A percentile compares a stretch with the other conserved stretches of the same genome.
These are phyloP conservation scores for Lordiphosa clarofinis DNA, from an alignment of 1,140 invertebrate species.

Conservation along the genomic window DNA sequence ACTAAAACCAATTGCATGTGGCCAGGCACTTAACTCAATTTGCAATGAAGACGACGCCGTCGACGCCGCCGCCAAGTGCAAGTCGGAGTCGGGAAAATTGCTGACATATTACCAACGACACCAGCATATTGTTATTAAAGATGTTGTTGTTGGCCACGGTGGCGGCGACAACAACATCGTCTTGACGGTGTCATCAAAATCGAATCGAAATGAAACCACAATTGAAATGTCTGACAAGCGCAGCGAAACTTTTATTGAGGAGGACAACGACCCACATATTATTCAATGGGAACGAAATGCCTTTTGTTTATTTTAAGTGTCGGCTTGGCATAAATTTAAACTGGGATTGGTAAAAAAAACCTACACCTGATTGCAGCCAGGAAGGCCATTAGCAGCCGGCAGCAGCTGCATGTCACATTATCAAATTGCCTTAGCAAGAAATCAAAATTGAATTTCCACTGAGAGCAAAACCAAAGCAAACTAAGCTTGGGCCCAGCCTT, in stretches of 20 bases:
- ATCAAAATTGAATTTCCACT: conserved; percentile 69
- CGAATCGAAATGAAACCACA: conserved; percentile 61
- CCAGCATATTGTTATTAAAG: conserved; percentile 67
- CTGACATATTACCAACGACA: conserved; percentile 71
- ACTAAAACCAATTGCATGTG: conserved; percentile 48
- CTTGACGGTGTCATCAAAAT: conserved; percentile 68
- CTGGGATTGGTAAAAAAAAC: too few relatives aligned
- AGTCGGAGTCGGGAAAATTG: conserved; percentile 49
- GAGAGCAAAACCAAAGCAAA: conserved; percentile 17
- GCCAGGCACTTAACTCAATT: conserved; percentile 71
- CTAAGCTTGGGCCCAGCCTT: conserved; percentile 18
- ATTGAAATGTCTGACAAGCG: conserved; percentile 66
- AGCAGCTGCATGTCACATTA: conserved; percentile 57
- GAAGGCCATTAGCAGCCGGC: conserved; percentile 45
- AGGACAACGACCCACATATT: conserved; percentile 57
- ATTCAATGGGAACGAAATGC: conserved; percentile 50
- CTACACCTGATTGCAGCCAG: neutral
- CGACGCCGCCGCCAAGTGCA: conserved; percentile 48
- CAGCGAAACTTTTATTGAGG: conserved; percentile 44
- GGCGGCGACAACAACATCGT: conserved; percentile 32
- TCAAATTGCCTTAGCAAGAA: conserved; percentile 49
- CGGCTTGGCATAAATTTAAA: conserved; percentile 1
- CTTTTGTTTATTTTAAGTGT: conserved; percentile 25
- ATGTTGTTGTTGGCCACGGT: conserved; percentile 32
- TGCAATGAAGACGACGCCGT: conserved; percentile 46